Base-by-base conservation (phyloP, 2,888 invertebrate genomes). In the Hesperia comma region DNA sequence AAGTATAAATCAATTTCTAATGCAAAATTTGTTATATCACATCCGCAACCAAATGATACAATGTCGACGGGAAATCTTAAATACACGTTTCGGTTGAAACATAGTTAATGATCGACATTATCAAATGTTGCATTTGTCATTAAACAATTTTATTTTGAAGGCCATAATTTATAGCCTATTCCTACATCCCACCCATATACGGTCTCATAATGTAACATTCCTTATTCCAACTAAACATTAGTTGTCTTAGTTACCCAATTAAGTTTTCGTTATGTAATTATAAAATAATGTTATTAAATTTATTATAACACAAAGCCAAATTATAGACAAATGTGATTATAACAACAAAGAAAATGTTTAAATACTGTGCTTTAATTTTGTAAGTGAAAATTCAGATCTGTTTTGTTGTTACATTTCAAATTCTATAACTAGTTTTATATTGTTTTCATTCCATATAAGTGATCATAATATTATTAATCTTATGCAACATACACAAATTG, bases 11-110 rank as follows among this genome's bases (percentile, higher is more conserved):
- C 91, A 37, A 79, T 82, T 51, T 80, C 77, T 71, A 88, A 80
- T 73, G 79, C 87, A 43, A 91, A 89, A 70, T 91, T 92, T 77
- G 77, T 90, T 57, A 92, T 92, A 78, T 79, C 90, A 1, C 88
- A 88, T 72, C 90, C 89, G 37, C 85, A 84, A 71, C 70, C 81
- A 19, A 40, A 12, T 46, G 78, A 83, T 66, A 79, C 77, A 68
- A 72, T 77, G 40, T 76, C 84, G 46, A 73, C 78, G 15, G 89
- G 90, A 33, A 84, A 86, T 70, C 83, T 92, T 40, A 92, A 92
- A 83, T 92, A 90, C 75, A 92, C 92, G 7, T 90, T 92, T 72
- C 82, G 83, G 72, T 80, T 92, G 73, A 90, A 91, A 79, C 90
- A 89, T 77, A 82, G 72, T 73, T 88, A 84, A 76, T 49, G 19